A percentile compares a stretch with the other conserved stretches of the same genome.
phyloP scores from a whole-genome alignment of 2,113 vertebrate genomes.

The Melanotaenia duboulayi region DNA sequence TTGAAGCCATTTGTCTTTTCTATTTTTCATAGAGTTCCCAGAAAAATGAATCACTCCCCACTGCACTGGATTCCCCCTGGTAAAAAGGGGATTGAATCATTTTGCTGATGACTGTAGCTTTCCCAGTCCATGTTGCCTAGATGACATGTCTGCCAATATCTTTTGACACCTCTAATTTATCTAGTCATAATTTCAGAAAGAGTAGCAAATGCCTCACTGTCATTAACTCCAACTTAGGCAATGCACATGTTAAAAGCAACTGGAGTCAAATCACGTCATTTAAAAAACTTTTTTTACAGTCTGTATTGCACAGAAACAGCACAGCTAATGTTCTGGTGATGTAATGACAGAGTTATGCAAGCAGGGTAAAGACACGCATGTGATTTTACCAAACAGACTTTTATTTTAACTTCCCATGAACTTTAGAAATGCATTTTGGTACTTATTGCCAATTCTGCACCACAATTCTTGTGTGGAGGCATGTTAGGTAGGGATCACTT shows the following conservation, averaged over 20 bases:
- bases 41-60: no score
- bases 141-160: no score
- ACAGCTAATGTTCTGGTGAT: background rate
- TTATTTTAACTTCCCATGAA: background rate
- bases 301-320: background rate
- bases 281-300: background rate
- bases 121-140: no score
- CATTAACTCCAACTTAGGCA: background rate
- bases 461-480: background rate
- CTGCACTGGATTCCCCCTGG: no score
- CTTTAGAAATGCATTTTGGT: background rate
- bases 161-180: no score
- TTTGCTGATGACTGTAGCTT: no score
- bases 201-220: background rate
- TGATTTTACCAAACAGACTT: background rate
- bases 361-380: background rate
- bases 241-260: background rate
- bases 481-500: background rate
- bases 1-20: no score
- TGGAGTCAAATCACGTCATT: background rate
- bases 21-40: no score
- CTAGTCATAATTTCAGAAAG: no score
- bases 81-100: no score
- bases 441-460: background rate
- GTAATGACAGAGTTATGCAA: background rate